Base-by-base conservation (phyloP, 2,888 invertebrate species). In the Hyalella azteca region DNA sequence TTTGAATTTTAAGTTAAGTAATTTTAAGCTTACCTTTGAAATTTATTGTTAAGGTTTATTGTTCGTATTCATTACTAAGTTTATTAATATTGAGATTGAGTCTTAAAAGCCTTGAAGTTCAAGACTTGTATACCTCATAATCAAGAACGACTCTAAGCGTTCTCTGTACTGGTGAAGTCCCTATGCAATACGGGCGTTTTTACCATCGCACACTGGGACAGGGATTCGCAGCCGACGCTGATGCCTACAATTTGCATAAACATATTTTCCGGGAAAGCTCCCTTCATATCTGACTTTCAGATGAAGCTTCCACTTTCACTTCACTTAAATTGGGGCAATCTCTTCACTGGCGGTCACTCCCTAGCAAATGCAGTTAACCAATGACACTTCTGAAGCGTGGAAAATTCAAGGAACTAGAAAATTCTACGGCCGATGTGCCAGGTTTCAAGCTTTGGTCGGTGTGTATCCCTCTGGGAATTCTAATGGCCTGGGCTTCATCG, bases 251-350 rank as follows among this genome's bases (percentile, higher is more conserved):
- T 54, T 54, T 54, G 54, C 54, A 54, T 66, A 36, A 66, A 66
- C 36, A 66, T 66, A 66, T 66, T 36, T 66, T n/a, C 36, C 66
- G 29, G 66, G 66, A 36, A n/a, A n/a, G 66, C 66, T 19, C 36
- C 36, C 66, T 39, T 66, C 66, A n/a, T 36, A 66, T 66, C 36
- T 66, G 66, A 32, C 66, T 66, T 36, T 36, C 66, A 66, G 66
- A 66, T 66, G 66, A 66, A 66, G 66, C 66, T 66, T 66, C 66
- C 36, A 36, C 66, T 66, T 66, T 66, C 36, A 36, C 66, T 66
- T 36, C 66, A 66, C 32, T 66, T 36, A 66, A 54, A 54, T 54
- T 29, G 54, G 29, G 54, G 26, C 54, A 54, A 54, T 54, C 54
- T 29, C 54, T 22, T 66, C 36, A 66, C 66, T 32, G 36, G 66